phyloP scores from a whole-genome alignment of 2,888 invertebrate species.

The Autographa pulchrina region DNA sequence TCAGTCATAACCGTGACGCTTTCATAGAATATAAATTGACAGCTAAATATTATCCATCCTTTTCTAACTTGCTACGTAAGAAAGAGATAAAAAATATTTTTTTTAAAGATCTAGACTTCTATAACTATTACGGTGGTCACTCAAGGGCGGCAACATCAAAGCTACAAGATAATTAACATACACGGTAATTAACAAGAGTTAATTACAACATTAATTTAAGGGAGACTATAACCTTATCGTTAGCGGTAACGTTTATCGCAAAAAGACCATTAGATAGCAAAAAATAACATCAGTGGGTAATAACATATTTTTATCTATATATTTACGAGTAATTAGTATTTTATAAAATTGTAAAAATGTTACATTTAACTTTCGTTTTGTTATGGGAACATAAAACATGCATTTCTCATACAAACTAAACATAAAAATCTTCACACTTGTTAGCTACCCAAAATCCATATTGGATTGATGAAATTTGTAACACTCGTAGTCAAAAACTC shows the following conservation, averaged over 20 bases:
- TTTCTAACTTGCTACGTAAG: not conserved
- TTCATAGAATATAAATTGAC: not conserved
- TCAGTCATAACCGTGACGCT: constrained; percentile 3
- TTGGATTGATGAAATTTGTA: too few species aligned
- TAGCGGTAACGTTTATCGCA: constrained; percentile 5
- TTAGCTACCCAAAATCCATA: too few species aligned
- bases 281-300: not conserved
- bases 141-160: constrained; percentile 7
- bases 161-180: constrained; percentile 6
- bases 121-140: constrained; percentile 2
- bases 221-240: not conserved
- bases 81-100: not conserved
- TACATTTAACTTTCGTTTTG: not conserved
- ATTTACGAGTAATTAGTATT: not conserved
- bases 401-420: not conserved
- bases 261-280: constrained; percentile 3
- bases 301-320: not conserved
- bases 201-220: constrained; percentile 5
- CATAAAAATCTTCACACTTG: too few species aligned
- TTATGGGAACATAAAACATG: not conserved
- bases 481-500: too few species aligned
- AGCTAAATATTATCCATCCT: not conserved
- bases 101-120: not conserved
- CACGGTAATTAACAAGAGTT: constrained; percentile 7
- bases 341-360: not conserved